Conservation (phyloP, 2,888 invertebrate genomes). For the Stegophylla sp. region DNA sequence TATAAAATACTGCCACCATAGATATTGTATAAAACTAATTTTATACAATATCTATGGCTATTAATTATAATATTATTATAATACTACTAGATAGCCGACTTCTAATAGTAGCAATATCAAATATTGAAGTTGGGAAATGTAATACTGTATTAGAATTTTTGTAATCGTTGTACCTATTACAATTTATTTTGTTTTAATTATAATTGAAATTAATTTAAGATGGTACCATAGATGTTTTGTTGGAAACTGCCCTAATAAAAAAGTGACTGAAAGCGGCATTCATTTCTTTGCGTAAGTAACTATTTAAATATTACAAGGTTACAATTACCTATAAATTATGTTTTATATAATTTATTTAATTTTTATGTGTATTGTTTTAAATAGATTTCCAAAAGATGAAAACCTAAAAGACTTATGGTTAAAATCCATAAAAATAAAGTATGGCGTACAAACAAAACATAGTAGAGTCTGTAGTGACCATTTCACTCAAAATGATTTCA, state of each 20-base stretch:
- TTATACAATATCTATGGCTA: too few relatives aligned
- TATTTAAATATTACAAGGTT: neutral
- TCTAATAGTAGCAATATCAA: too few relatives aligned
- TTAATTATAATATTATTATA: too few relatives aligned
- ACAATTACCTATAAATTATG: neutral
- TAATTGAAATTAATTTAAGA: too few relatives aligned
- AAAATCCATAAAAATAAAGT: slow-evolving; percentile 24
- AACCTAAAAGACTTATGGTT: neutral
- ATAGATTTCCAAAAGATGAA: slow-evolving; percentile 23
- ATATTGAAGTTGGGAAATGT: too few relatives aligned
- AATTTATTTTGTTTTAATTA: too few relatives aligned
- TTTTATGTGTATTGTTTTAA: slow-evolving; percentile 10
- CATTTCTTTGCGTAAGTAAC: slow-evolving; percentile 30
- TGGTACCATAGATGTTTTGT: neutral
- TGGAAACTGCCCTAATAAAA: neutral
- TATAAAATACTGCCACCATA: too few relatives aligned
- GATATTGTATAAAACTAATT: too few relatives aligned
- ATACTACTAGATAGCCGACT: too few relatives aligned
- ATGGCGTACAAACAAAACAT: slow-evolving; percentile 5
- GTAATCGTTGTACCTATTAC: too few relatives aligned
- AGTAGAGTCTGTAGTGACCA: slow-evolving; percentile 53
- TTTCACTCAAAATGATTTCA: slow-evolving; percentile 53
- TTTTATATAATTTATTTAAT: slow-evolving; percentile 11
- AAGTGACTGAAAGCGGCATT: slow-evolving; percentile 1
- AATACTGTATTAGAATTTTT: too few relatives aligned